A percentile compares a stretch with the other conserved stretches of the same genome.
Evolutionary conservation across 2,797 vertebrate species (phyloP).

Genomic region (Antennarius maculatus): DNA sequence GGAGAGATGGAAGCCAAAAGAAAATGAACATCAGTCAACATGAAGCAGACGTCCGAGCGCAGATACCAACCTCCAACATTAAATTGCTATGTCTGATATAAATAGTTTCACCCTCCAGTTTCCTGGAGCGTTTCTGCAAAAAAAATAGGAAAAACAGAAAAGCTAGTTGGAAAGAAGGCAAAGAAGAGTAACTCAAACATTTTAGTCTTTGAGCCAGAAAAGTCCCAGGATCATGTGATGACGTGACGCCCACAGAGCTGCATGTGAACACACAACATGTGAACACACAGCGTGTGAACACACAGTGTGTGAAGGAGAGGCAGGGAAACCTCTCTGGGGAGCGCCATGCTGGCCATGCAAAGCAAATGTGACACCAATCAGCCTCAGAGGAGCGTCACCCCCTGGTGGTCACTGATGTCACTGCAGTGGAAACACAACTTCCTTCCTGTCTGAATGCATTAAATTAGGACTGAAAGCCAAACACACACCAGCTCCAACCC

Average conservation of each 20-base stretch:
- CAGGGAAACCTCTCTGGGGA: slow-evolving; percentile 8
- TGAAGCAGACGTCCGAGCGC: slow-evolving; percentile 58
- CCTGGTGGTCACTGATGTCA: too few relatives aligned
- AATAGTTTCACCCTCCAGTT: slow-evolving; percentile 99
- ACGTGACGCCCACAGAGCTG: slow-evolving; percentile 10
- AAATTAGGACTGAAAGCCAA: too few relatives aligned
- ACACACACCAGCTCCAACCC: too few relatives aligned
- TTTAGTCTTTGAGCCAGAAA: slow-evolving; percentile 28
- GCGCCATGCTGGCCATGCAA: slow-evolving; percentile 43
- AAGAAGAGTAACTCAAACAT: slow-evolving; percentile 20
- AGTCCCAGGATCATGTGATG: slow-evolving; percentile 8
- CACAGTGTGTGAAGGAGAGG: neutral
- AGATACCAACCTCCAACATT: slow-evolving; percentile 99
- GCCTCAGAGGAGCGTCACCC: neutral
- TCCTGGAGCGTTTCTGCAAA: slow-evolving; percentile 99
- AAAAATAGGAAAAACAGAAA: slow-evolving; percentile 66
- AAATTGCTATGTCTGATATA: slow-evolving; percentile 99
- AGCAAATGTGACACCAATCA: slow-evolving; percentile 26
- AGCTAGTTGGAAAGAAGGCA: slow-evolving; percentile 66
- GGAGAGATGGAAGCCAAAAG: slow-evolving; percentile 37
- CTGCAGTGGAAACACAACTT: too few relatives aligned
- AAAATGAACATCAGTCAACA: slow-evolving; percentile 17
- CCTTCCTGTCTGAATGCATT: too few relatives aligned
- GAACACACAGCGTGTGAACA: too few relatives aligned
- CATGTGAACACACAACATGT: neutral